Evolutionary conservation across 2,888 invertebrate species (phyloP).

Genomic region (Geotrupes spiniger): DNA sequence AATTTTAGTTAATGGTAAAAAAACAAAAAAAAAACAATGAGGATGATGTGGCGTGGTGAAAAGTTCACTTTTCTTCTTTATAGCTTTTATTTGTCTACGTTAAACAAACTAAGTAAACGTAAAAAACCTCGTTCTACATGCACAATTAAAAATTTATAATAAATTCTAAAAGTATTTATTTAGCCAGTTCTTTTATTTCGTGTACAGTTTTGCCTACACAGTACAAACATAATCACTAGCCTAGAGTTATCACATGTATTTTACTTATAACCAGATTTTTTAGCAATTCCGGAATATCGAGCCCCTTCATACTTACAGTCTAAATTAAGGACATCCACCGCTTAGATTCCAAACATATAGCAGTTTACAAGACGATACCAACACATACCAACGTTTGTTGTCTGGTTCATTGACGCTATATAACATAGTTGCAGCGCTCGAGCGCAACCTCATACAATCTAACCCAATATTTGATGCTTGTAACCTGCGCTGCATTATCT

Average conservation of each 20-base stretch:
- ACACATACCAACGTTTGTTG: no score
- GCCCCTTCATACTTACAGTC: constrained; percentile 3
- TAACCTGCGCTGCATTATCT: no score
- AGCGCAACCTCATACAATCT: no score
- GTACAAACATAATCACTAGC: constrained; percentile 7
- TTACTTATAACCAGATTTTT: neutral
- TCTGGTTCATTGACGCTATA: no score
- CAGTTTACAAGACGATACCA: no score
- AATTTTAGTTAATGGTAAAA: constrained; percentile 5
- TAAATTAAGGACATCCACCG: neutral
- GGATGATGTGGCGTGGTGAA: neutral
- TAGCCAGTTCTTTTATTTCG: constrained; percentile 16
- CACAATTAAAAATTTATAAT: constrained; percentile 19
- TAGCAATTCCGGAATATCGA: neutral
- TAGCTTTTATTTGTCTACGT: neutral
- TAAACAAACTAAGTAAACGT: constrained; percentile 7
- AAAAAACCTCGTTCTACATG: constrained; percentile 15
- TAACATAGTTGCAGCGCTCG: no score
- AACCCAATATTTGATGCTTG: no score
- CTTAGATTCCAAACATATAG: no score
- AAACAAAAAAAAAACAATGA: constrained; percentile 4
- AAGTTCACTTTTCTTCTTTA: no score
- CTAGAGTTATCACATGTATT: constrained; percentile 2
- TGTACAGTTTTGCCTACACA: constrained; percentile 4
- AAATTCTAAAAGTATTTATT: constrained; percentile 17